phyloP scores from a whole-genome alignment of 2,888 invertebrate species.

The Drosophila nigricruria region DNA sequence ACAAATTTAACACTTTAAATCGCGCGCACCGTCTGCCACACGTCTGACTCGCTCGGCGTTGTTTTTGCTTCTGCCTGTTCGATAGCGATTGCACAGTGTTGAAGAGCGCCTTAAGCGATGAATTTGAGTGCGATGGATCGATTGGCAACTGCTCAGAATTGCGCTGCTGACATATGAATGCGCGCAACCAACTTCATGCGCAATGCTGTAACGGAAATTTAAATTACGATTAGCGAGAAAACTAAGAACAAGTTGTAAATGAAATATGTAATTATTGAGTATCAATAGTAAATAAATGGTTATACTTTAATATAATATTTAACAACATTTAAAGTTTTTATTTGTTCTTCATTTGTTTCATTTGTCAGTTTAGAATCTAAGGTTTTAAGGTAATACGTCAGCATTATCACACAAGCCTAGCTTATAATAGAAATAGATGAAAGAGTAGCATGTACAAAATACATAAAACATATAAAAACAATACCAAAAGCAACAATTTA shows the following conservation, averaged over 20 bases:
- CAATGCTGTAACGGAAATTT: not conserved
- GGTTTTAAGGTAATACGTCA: constrained; percentile 58
- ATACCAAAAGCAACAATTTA: constrained; percentile 20
- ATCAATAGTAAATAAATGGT: too few relatives aligned
- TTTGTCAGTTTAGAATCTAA: constrained; percentile 43
- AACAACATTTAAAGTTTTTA: constrained; percentile 53
- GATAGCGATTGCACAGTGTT: constrained; percentile 33
- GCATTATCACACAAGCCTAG: constrained; percentile 67
- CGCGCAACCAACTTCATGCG: constrained; percentile 4
- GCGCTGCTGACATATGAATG: not conserved
- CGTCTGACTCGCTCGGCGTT: constrained; percentile 53
- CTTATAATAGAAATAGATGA: constrained; percentile 40
- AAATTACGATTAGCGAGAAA: not conserved
- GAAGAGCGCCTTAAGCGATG: constrained; percentile 18
- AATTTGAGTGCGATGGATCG: constrained; percentile 4
- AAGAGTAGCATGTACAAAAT: constrained; percentile 14
- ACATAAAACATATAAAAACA: constrained; percentile 21
- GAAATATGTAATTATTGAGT: too few relatives aligned
- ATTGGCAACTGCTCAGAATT: constrained; percentile 4
- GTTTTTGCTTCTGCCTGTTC: constrained; percentile 55
- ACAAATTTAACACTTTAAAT: constrained; percentile 53
- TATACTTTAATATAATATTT: not conserved
- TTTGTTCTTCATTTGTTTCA: constrained; percentile 61
- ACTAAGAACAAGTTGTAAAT: not conserved
- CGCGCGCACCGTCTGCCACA: constrained; percentile 50